Conservation (phyloP, 2,888 invertebrate genomes). For the Tenthredo livida region DNA sequence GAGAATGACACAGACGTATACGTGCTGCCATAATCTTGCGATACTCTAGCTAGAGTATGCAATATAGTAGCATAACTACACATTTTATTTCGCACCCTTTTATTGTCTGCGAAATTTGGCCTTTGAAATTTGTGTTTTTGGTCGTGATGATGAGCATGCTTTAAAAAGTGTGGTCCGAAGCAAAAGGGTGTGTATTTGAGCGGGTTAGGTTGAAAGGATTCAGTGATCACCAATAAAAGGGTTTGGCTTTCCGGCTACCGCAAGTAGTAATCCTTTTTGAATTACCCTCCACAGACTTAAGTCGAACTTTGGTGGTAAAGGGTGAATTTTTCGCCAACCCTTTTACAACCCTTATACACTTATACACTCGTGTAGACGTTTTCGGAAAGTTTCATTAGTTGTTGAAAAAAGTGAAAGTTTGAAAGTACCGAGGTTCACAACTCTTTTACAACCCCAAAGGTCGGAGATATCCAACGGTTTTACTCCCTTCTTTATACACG, state of each 20-base stretch:
- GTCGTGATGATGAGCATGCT: conserved; percentile 53
- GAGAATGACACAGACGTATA: neutral
- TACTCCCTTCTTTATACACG: conserved; percentile 61
- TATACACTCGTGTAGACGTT: neutral
- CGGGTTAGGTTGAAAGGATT: conserved; percentile 72
- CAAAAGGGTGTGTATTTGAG: conserved; percentile 70
- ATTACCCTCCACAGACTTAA: conserved; percentile 66
- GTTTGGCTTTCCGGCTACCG: conserved; percentile 65
- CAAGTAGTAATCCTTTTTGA: conserved; percentile 72
- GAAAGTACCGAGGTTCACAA: conserved; percentile 61
- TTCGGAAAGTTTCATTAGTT: neutral
- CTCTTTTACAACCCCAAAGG: conserved; percentile 61
- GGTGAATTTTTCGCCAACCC: conserved; percentile 68
- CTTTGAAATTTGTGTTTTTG: conserved; percentile 57
- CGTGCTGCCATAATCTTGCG: neutral
- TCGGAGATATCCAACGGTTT: conserved; percentile 63
- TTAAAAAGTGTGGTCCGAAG: conserved; percentile 71
- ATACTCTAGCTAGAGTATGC: no score
- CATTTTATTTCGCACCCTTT: neutral
- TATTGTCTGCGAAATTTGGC: conserved; percentile 1
- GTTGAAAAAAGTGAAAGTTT: conserved; percentile 69
- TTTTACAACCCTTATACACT: conserved; percentile 67
- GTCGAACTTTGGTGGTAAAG: conserved; percentile 63
- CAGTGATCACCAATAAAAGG: conserved; percentile 76
- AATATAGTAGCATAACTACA: neutral